phyloP scores from a whole-genome alignment of 2,113 vertebrate species.

The Arizona elegans region DNA sequence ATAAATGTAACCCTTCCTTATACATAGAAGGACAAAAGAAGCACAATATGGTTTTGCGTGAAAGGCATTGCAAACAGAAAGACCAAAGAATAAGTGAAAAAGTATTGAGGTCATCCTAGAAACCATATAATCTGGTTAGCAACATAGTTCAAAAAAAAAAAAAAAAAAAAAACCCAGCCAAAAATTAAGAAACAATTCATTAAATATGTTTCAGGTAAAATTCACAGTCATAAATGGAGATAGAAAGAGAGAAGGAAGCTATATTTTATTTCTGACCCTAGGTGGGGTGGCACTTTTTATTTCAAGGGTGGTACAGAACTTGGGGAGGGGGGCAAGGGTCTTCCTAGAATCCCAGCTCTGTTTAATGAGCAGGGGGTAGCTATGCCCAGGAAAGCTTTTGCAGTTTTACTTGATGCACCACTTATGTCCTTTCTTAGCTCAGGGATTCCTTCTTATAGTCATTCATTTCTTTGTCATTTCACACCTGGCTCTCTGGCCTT shows the following conservation, averaged over 20 bases:
- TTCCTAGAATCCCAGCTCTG: not conserved
- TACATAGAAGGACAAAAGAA: conserved; percentile 47
- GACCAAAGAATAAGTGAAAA: conserved; percentile 39
- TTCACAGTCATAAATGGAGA: conserved; percentile 26
- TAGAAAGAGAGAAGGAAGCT: not conserved
- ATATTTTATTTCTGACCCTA: not conserved
- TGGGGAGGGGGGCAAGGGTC: not conserved
- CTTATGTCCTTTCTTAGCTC: not conserved
- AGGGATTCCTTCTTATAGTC: not conserved
- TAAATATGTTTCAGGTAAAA: not conserved
- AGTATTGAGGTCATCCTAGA: conserved; percentile 28
- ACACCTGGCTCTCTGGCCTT: not conserved
- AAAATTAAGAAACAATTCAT: conserved; percentile 1
- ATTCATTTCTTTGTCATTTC: not conserved
- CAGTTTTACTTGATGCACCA: not conserved
- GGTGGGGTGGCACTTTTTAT: not conserved
- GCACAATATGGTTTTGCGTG: conserved; percentile 35
- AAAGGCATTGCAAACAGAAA: conserved; percentile 22
- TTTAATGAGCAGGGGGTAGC: not conserved
- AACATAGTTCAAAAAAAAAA: not conserved
- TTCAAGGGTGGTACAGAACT: not conserved
- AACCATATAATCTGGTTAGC: conserved; percentile 32
- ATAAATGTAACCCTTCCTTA: conserved; percentile 32
- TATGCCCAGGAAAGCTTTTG: not conserved
- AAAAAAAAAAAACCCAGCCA: not conserved